Base-by-base conservation (phyloP, 2,888 invertebrate species). In the Leucoma salicis region DNA sequence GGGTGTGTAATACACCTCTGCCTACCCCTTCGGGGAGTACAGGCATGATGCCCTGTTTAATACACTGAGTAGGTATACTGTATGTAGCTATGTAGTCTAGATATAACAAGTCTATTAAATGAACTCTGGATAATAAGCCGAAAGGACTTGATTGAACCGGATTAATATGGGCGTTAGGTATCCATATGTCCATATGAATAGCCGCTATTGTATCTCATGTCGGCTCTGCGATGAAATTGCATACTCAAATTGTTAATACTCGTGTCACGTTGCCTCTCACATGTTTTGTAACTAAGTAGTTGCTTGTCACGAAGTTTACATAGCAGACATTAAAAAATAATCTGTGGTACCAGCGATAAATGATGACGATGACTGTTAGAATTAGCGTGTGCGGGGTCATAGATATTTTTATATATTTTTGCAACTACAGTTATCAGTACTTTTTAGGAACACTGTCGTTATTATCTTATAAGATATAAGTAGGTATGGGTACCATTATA, bases 211-310 rank as follows among this genome's bases (percentile, higher is more conserved):
- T n/a, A n/a, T n/a, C n/a, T n/a, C n/a, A n/a, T n/a, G n/a, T n/a
- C n/a, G n/a, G n/a, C n/a, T n/a, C n/a, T n/a, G n/a, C 27, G 8
- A 46, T 49, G 38, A 48, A 55, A 49, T 42, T 49, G 38, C 43
- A 54, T 13, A 35, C 15, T 24, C 10, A 27, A 45, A 12, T 13
- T 41, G 41, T 42, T 44, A 55, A 54, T 44, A 62, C 44, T 46
- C 10, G 14, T 24, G 39, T 64, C 66, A 68, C 66, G 67, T 69
- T 62, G 45, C 13, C 13, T 8, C 34, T n/a, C 49, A 54, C 54
- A 52, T 51, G 63, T 52, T 27, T 10, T 37, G 38, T 37, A 49
- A 42, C 35, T 15, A 18, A 16, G 29, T 27, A 33, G 21, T 36
- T 44, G 24, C 14, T 29, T 8, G 40, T 36, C 38, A 39, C 31